A percentile compares a stretch with the other conserved stretches of the same genome.
Conservation (phyloP, 2,113 vertebrate species). For the Pogonocichla stellata region DNA sequence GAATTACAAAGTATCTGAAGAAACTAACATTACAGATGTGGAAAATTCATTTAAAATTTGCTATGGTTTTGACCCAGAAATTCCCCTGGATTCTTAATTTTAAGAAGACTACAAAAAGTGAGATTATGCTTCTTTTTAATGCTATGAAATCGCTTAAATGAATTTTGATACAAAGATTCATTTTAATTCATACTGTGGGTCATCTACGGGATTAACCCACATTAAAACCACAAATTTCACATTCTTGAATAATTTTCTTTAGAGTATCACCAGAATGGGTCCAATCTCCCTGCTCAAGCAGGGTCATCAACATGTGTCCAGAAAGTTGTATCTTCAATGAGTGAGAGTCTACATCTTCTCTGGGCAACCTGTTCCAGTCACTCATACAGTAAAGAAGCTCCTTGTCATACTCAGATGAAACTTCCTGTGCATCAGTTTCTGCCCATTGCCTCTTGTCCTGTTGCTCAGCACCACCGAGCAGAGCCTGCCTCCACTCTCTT, state of each 20-base stretch:
- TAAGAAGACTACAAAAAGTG: not conserved
- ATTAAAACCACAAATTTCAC: not conserved
- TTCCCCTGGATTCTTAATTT: not conserved
- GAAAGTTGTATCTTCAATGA: not conserved
- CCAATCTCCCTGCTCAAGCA: not conserved
- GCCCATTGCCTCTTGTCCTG: not conserved
- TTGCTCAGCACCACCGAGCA: accelerated
- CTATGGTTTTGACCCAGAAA: not conserved
- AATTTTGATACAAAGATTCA: not conserved
- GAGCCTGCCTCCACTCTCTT: not conserved
- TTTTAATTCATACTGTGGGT: not conserved
- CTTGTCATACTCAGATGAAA: not conserved
- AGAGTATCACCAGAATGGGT: too few relatives aligned
- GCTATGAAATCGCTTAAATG: not conserved
- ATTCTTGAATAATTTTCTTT: not conserved
- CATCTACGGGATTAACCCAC: not conserved
- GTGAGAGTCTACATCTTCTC: not conserved
- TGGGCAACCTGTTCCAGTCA: not conserved
- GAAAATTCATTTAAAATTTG: not conserved
- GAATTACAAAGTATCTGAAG: not conserved
- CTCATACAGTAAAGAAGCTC: not conserved
- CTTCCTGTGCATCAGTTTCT: not conserved
- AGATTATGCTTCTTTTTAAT: not conserved
- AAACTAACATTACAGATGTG: not conserved
- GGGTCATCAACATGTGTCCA: not conserved